These are phyloP conservation scores for Alectoris magna DNA, from an alignment of 2,797 vertebrate species.

Conservation along the genomic window DNA sequence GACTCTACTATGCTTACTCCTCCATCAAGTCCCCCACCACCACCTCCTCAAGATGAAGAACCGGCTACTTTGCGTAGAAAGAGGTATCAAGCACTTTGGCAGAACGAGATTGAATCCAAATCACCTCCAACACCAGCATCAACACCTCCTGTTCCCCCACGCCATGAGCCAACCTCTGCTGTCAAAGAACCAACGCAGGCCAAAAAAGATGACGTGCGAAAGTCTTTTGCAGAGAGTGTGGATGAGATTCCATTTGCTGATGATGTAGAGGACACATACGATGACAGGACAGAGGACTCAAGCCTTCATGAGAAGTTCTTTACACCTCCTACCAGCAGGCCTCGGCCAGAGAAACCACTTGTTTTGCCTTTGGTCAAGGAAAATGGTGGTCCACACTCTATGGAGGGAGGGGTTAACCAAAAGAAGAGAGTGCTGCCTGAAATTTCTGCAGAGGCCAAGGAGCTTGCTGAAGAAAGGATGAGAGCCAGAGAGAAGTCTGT, in stretches of 20 bases:
- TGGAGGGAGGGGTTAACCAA: constrained; percentile 66
- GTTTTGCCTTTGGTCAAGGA: constrained; percentile 84
- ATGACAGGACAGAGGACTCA: constrained; percentile 88
- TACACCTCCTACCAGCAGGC: constrained; percentile 88
- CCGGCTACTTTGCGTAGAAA: constrained; percentile 88
- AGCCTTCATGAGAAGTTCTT: constrained; percentile 86
- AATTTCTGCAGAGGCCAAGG: constrained; percentile 92
- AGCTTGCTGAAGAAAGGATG: constrained; percentile 94
- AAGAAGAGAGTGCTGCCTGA: constrained; percentile 80
- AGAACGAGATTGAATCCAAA: constrained; percentile 75
- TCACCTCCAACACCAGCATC: constrained; percentile 56
- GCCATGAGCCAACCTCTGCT: constrained; percentile 59
- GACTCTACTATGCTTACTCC: constrained; percentile 96
- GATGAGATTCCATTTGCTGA: constrained; percentile 98
- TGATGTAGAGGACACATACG: constrained; percentile 92
- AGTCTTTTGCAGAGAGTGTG: constrained; percentile 95
- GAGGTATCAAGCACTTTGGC: constrained; percentile 83
- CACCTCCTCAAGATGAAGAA: constrained; percentile 92
- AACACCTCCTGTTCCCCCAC: constrained; percentile 46
- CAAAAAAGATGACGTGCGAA: constrained; percentile 80
- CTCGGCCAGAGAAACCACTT: constrained; percentile 75
- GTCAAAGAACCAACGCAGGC: constrained; percentile 78
- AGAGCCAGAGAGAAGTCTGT: constrained; percentile 93
- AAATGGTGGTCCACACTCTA: constrained; percentile 85
- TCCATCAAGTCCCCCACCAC: constrained; percentile 94